Conservation (phyloP, 1,140 invertebrate genomes). For the Sycophila sp. region DNA sequence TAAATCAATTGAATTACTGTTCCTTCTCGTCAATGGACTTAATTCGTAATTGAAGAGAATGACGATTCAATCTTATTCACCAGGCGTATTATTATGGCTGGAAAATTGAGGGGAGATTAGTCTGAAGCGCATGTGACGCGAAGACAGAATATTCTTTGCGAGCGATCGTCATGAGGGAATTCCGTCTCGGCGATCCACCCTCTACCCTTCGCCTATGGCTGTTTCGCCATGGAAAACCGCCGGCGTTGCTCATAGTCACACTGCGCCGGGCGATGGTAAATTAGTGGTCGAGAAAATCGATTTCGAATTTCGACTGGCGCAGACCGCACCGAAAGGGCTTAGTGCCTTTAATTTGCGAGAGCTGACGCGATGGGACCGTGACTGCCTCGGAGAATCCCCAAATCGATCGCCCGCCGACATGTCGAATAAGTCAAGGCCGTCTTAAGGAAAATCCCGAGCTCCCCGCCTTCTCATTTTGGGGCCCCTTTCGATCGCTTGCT, state of each 20-base stretch:
- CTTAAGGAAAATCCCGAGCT: neutral
- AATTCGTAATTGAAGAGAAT: too few species aligned
- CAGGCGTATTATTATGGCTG: too few species aligned
- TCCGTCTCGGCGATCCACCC: neutral
- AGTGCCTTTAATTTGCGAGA: conserved; percentile 25
- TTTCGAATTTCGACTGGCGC: conserved; percentile 47
- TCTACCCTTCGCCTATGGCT: neutral
- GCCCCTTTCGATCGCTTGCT: too few species aligned
- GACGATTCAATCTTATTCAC: too few species aligned
- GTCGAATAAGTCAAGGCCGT: neutral
- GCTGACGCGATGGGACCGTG: neutral
- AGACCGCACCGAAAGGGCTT: conserved; percentile 14
- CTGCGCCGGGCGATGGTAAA: conserved; percentile 52
- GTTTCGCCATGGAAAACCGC: conserved; percentile 24
- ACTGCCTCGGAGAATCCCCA: neutral
- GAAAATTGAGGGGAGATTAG: too few species aligned
- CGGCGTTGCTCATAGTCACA: neutral
- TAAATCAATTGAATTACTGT: too few species aligned
- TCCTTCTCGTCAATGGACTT: too few species aligned
- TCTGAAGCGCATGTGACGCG: too few species aligned
- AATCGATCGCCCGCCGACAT: neutral
- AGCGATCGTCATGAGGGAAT: too few species aligned
- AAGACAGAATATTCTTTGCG: too few species aligned
- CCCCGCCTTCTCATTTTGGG: neutral
- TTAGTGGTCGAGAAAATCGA: conserved; percentile 57